phyloP scores from a whole-genome alignment of 64 coral and sea anemone genomes.

The Montipora cactus region DNA sequence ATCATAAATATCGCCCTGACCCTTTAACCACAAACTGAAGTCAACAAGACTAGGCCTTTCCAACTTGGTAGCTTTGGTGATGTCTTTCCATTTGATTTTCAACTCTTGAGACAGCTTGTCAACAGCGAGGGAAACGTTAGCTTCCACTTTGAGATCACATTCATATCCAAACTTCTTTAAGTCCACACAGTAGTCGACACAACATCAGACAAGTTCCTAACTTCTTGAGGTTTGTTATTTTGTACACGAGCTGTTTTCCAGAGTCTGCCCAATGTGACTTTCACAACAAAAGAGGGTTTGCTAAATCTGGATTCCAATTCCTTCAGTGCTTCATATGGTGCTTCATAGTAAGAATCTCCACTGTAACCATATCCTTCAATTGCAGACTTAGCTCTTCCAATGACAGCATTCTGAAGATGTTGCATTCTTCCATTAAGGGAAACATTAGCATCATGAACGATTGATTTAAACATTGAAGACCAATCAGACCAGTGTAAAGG shows the following conservation, averaged over 20 bases:
- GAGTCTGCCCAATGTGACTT: slow-evolving; percentile 15
- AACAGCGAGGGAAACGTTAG: slow-evolving; percentile 20
- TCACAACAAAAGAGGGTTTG: slow-evolving; percentile 28
- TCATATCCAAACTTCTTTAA: slow-evolving; percentile 42
- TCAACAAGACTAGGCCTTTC: slow-evolving; percentile 10
- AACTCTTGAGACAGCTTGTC: slow-evolving; percentile 31
- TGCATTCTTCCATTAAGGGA: slow-evolving; percentile 57
- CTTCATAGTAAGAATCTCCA: slow-evolving; percentile 20
- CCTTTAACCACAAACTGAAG: slow-evolving; percentile 9
- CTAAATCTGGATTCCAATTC: slow-evolving; percentile 55
- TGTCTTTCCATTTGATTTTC: slow-evolving; percentile 48
- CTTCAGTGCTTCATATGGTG: slow-evolving; percentile 12
- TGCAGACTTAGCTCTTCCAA: slow-evolving; percentile 42
- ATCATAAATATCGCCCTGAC: slow-evolving; percentile 4
- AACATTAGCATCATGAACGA: slow-evolving; percentile 46
- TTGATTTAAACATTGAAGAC: slow-evolving; percentile 47
- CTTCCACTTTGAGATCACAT: slow-evolving; percentile 20
- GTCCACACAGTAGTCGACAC: slow-evolving; percentile 55
- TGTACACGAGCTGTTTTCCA: slow-evolving; percentile 9
- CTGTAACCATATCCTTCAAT: slow-evolving; percentile 65
- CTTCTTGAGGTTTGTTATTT: slow-evolving; percentile 5
- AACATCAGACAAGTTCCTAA: slow-evolving; percentile 4
- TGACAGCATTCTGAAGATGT: slow-evolving; percentile 47
- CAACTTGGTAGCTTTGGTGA: background rate
- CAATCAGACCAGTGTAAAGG: no score